Percentiles rank a stretch among this genome's conserved stretches.
Conservation (phyloP, 2,113 vertebrate genomes). For the Tetraodon nigroviridis region DNA sequence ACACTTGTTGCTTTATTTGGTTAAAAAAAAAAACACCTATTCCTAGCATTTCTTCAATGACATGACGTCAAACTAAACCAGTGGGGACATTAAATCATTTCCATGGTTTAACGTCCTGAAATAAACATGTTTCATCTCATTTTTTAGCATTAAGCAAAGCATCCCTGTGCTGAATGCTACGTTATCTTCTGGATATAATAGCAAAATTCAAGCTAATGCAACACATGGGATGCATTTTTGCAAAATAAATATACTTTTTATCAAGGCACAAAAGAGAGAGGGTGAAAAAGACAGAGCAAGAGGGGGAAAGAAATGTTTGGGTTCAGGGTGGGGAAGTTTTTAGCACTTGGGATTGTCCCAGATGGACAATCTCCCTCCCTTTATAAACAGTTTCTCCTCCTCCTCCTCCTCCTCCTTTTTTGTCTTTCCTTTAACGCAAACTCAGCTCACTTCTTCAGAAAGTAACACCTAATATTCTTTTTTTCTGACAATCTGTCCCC, state of each 20-base stretch:
- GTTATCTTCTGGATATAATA: no score
- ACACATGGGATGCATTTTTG: background rate
- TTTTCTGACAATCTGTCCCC: constrained; percentile 27
- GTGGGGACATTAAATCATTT: no score
- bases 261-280: constrained; percentile 16
- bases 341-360: constrained; percentile 68
- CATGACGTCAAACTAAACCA: no score
- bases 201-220: no score
- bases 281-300: constrained; percentile 14
- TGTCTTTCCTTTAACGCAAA: background rate
- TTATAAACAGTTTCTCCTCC: constrained; percentile 58
- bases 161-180: no score
- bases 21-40: background rate
- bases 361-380: constrained; percentile 70
- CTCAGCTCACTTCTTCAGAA: constrained; percentile 23
- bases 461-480: constrained; percentile 26
- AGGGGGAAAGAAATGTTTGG: constrained; percentile 47
- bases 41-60: no score
- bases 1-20: no score
- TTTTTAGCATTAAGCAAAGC: no score
- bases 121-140: no score
- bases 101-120: no score
- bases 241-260: constrained; percentile 19
- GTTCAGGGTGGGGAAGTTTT: constrained; percentile 68
- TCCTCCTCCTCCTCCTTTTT: no score